Percentiles rank a stretch among this genome's conserved stretches.
Evolutionary conservation across 2,797 vertebrate genomes (phyloP).

Genomic region (Sphenopsis melanotis): DNA sequence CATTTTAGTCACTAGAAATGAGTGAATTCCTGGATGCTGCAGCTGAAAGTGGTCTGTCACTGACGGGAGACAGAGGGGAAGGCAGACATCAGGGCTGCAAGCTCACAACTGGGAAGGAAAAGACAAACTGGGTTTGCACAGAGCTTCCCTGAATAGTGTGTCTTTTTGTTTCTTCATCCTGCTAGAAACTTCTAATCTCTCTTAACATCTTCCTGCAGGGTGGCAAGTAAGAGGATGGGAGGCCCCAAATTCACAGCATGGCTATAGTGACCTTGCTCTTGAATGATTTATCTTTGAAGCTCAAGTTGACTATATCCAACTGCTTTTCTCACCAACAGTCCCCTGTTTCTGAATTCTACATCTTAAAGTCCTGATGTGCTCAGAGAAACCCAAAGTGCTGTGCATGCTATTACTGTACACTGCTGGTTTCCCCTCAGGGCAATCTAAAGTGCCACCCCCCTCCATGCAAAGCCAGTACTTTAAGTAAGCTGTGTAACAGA

Average conservation of each 20-base stretch:
- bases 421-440: not conserved
- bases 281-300: not conserved
- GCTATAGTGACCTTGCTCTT: not conserved
- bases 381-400: not conserved
- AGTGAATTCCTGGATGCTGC: not conserved
- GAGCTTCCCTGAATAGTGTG: not conserved
- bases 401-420: not conserved
- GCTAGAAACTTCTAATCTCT: not conserved
- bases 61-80: not conserved
- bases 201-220: not conserved
- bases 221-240: not conserved
- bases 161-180: not conserved
- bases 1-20: not conserved
- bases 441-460: not conserved
- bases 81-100: not conserved
- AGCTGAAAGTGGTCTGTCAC: not conserved
- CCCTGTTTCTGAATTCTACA: not conserved
- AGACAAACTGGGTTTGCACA: not conserved
- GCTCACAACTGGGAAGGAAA: not conserved
- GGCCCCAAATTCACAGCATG: not conserved
- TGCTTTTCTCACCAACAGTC: not conserved
- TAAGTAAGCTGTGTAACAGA: not conserved
- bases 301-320: not conserved
- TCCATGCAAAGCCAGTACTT: not conserved
- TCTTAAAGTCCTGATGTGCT: not conserved